Evolutionary conservation across 2,888 invertebrate genomes (phyloP).

Genomic region (Ceriagrion tenellum): DNA sequence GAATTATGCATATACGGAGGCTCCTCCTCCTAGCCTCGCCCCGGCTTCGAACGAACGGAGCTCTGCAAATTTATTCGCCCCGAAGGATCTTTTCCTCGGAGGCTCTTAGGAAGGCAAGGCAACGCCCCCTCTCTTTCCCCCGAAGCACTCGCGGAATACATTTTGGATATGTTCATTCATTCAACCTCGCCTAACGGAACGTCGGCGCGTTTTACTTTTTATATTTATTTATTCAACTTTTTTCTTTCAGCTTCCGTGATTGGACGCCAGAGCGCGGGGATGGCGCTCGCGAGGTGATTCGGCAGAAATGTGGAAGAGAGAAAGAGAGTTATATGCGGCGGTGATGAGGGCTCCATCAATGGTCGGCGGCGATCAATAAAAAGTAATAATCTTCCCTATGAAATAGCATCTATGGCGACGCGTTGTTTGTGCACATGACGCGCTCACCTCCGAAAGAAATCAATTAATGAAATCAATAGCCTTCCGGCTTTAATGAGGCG

Average conservation of each 20-base stretch:
- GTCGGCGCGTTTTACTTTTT: neutral
- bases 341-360: neutral
- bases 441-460: neutral
- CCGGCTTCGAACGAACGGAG: neutral
- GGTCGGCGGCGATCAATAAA: neutral
- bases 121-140: too few relatives aligned
- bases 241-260: neutral
- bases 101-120: neutral
- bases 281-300: neutral
- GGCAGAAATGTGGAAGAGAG: neutral
- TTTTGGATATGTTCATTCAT: conserved; percentile 11
- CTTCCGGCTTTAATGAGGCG: neutral
- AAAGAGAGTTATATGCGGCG: neutral
- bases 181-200: neutral
- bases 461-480: neutral
- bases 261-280: neutral
- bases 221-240: neutral
- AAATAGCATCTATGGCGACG: neutral
- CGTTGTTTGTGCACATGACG: neutral
- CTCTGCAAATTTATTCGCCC: neutral
- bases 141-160: neutral
- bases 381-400: neutral
- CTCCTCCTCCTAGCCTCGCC: neutral
- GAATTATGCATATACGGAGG: neutral
- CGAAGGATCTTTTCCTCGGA: neutral